Evolutionary conservation across 2,888 invertebrate genomes (phyloP), one percentile per base, ranked within the genome.

Genomic region (Hemistola chrysoprasaria): DNA sequence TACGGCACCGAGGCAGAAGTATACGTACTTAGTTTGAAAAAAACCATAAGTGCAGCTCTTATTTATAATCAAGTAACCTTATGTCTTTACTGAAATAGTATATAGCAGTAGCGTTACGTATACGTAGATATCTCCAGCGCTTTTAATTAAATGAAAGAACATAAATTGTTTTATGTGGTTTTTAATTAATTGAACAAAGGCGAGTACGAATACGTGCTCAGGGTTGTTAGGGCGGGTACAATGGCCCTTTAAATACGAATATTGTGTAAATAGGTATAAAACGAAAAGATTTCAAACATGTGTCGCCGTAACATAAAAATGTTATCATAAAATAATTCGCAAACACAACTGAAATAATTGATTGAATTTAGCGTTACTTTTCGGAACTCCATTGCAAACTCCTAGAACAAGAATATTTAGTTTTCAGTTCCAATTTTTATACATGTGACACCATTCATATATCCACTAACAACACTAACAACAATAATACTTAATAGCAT

Each of bases 311-410:
- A 58, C 44, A 55, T 65, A 64, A 67, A 61, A 64, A 61, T 59
- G 54, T 63, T n/a, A n/a, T 59, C 62, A 61, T 72, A 68, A 72
- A 73, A 70, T 62, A 65, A 59, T 66, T 58, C 44, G 50, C 48
- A 53, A 61, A 59, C 48, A 59, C 51, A 53, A 48, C 53, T n/a
- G n/a, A n/a, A n/a, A n/a, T n/a, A n/a, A n/a, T n/a, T n/a, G n/a
- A n/a, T n/a, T n/a, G n/a, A n/a, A n/a, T n/a, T n/a, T n/a, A n/a
- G n/a, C n/a, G n/a, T n/a, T n/a, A n/a, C n/a, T n/a, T n/a, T n/a
- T n/a, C n/a, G n/a, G n/a, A n/a, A n/a, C n/a, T n/a, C n/a, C n/a
- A n/a, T n/a, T n/a, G n/a, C n/a, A n/a, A n/a, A n/a, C n/a, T n/a
- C n/a, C n/a, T n/a, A n/a, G n/a, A n/a, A n/a, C n/a, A n/a, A n/a